Evolutionary conservation across 2,113 vertebrate species (phyloP).

Genomic region (Sinosuthora webbiana): DNA sequence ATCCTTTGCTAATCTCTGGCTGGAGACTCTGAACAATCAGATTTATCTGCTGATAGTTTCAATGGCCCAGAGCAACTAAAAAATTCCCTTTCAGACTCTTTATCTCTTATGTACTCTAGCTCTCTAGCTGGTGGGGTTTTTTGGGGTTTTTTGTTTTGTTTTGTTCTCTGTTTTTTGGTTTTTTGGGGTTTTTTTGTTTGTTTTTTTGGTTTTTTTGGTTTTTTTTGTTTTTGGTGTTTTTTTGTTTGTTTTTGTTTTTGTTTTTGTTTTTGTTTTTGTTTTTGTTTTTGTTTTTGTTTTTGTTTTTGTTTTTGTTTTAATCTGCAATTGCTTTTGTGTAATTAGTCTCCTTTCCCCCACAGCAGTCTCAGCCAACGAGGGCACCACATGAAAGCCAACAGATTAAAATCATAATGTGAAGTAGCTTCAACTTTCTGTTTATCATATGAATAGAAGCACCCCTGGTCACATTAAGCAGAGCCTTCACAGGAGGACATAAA

Average conservation of each 20-base stretch:
- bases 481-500: neutral
- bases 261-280: too few species aligned
- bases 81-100: slow-evolving; percentile 5
- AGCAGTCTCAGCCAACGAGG: neutral
- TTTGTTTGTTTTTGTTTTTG: too few species aligned
- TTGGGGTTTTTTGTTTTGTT: too few species aligned
- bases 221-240: too few species aligned
- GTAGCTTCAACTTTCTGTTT: slow-evolving; percentile 14
- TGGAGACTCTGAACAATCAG: neutral
- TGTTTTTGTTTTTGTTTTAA: neutral
- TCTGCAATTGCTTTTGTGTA: neutral
- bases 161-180: too few species aligned
- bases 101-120: neutral
- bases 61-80: neutral
- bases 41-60: neutral
- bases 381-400: neutral
- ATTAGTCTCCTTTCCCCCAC: neutral
- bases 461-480: neutral
- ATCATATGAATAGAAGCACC: slow-evolving; percentile 7
- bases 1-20: neutral
- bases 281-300: too few species aligned
- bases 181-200: too few species aligned
- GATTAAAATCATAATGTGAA: slow-evolving; percentile 13
- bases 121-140: too few species aligned
- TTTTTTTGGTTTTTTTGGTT: too few species aligned